phyloP scores from a whole-genome alignment of 53 echinoderm and acorn worm species.

The Paelopatides confundens region DNA sequence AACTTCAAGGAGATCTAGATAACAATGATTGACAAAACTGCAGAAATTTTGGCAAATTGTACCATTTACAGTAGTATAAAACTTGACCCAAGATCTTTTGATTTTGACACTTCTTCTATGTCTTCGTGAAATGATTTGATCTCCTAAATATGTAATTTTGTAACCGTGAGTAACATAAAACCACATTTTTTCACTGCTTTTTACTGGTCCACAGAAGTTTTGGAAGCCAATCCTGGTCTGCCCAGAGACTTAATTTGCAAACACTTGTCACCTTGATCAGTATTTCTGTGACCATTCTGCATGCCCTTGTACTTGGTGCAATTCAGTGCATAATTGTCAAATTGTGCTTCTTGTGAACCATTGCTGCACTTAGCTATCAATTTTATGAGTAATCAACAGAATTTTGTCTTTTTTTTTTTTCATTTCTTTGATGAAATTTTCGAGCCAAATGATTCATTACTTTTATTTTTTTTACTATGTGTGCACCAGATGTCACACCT shows the following conservation, averaged over 20 bases:
- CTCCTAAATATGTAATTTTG: too few relatives aligned
- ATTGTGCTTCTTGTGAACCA: conserved; percentile 37
- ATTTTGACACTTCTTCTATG: too few relatives aligned
- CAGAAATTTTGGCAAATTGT: too few relatives aligned
- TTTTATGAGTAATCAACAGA: conserved; percentile 13
- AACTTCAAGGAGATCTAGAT: too few relatives aligned
- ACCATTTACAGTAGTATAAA: too few relatives aligned
- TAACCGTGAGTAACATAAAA: too few relatives aligned
- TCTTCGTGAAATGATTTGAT: too few relatives aligned
- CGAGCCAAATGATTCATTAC: conserved; percentile 23
- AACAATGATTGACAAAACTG: too few relatives aligned
- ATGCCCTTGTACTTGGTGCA: conserved; percentile 37
- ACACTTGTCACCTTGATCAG: background rate
- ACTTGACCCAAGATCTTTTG: too few relatives aligned
- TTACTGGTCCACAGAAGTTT: too few relatives aligned
- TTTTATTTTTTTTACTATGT: conserved; percentile 37
- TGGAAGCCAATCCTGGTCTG: too few relatives aligned
- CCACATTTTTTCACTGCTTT: too few relatives aligned
- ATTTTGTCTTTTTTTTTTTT: conserved; percentile 1
- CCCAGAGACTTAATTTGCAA: background rate
- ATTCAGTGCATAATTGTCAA: conserved; percentile 40
- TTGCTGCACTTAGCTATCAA: conserved; percentile 43
- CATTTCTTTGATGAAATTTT: background rate
- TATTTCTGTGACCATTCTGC: background rate
- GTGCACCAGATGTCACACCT: conserved; percentile 41